Evolutionary conservation across 2,888 invertebrate species (phyloP).

Genomic region (Dusona sp.): DNA sequence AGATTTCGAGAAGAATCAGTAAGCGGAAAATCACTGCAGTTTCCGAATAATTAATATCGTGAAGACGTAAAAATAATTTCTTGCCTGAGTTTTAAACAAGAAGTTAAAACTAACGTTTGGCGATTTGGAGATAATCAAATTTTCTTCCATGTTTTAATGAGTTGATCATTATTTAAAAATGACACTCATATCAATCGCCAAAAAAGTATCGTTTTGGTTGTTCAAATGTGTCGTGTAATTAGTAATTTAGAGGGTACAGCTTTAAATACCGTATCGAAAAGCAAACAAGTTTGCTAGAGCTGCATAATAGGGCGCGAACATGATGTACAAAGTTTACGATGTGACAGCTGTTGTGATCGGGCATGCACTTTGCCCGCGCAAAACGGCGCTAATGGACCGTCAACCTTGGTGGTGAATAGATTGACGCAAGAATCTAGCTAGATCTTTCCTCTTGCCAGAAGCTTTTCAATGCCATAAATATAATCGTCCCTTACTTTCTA

Average conservation of each 20-base stretch:
- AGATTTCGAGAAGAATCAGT: too few relatives aligned
- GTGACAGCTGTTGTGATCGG: constrained; percentile 77
- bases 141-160: not conserved
- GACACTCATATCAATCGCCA: not conserved
- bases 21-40: too few relatives aligned
- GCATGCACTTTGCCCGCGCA: constrained; percentile 78
- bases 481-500: constrained; percentile 36
- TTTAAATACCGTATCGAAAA: constrained; percentile 12
- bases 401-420: constrained; percentile 68
- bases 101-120: not conserved
- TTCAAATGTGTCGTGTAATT: not conserved
- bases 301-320: constrained; percentile 19
- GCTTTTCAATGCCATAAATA: constrained; percentile 67
- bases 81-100: not conserved
- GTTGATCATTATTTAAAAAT: not conserved
- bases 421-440: constrained; percentile 26
- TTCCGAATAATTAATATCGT: not conserved
- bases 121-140: not conserved
- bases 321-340: constrained; percentile 74
- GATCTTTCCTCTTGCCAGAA: constrained; percentile 47
- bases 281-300: constrained; percentile 7
- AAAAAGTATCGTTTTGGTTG: not conserved
- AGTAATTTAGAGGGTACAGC: not conserved
- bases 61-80: not conserved
- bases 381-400: constrained; percentile 81